Percentiles rank a stretch among this genome's conserved stretches.
Evolutionary conservation across 2,888 invertebrate species (phyloP).

Genomic region (Lepidocyrtoides sp.): DNA sequence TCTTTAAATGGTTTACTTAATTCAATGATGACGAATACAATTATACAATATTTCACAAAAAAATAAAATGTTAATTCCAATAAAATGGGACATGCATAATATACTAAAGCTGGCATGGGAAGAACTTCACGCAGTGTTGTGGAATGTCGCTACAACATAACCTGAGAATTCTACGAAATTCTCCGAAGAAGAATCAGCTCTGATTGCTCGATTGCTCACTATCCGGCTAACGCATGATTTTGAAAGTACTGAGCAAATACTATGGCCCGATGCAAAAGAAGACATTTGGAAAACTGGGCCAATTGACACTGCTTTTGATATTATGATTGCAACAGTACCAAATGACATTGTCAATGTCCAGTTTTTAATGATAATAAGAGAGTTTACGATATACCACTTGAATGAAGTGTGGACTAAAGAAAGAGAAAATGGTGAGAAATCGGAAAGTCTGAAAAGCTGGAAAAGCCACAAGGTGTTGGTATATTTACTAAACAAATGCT

Average conservation of each 20-base stretch:
- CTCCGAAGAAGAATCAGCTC: slow-evolving; percentile 19
- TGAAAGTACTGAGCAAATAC: slow-evolving; percentile 40
- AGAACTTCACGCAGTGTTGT: background rate
- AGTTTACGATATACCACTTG: slow-evolving; percentile 62
- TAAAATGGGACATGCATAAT: background rate
- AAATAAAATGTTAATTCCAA: background rate
- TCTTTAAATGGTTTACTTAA: no score
- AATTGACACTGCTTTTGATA: slow-evolving; percentile 58
- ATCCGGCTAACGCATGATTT: slow-evolving; percentile 61
- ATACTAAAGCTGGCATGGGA: slow-evolving; percentile 27
- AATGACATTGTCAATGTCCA: background rate
- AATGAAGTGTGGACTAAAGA: slow-evolving; percentile 53
- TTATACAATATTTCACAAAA: background rate
- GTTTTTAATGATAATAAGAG: slow-evolving; percentile 44
- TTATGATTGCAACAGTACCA: slow-evolving; percentile 50
- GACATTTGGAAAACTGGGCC: slow-evolving; percentile 64
- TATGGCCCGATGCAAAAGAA: slow-evolving; percentile 59
- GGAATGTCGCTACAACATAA: slow-evolving; percentile 56
- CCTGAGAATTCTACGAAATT: slow-evolving; percentile 34
- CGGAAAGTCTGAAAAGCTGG: slow-evolving; percentile 23
- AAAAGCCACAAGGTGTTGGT: slow-evolving; percentile 32
- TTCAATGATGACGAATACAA: no score
- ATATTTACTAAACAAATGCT: slow-evolving; percentile 45
- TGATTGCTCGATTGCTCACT: slow-evolving; percentile 41
- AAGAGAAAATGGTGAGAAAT: background rate